phyloP scores from a whole-genome alignment of 1,140 invertebrate genomes.

The Drosophila pallidifrons region DNA sequence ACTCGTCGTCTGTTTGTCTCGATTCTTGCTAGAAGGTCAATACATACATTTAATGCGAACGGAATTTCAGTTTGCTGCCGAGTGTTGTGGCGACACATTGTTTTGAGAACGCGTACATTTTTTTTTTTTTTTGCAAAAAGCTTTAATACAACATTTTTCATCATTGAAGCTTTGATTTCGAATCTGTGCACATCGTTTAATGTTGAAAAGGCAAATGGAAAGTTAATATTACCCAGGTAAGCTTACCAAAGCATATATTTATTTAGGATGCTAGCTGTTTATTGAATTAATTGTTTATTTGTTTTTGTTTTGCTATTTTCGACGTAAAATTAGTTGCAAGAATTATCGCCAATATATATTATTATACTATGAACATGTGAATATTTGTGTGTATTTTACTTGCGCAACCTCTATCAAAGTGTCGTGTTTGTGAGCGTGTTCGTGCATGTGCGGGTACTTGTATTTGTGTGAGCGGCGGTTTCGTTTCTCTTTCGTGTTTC shows the following conservation, averaged over 20 bases:
- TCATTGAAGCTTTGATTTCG: neutral
- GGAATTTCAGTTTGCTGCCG: too few relatives aligned
- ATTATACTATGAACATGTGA: too few relatives aligned
- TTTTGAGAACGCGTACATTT: too few relatives aligned
- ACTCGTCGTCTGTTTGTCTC: too few relatives aligned
- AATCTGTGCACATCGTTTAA: neutral
- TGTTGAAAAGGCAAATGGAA: neutral
- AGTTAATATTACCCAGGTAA: neutral
- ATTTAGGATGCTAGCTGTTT: neutral
- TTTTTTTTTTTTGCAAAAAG: too few relatives aligned
- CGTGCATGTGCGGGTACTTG: neutral
- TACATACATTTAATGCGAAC: too few relatives aligned
- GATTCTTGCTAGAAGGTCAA: too few relatives aligned
- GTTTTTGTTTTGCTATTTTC: neutral
- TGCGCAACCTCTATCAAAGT: neutral
- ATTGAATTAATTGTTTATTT: neutral
- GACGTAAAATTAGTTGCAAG: neutral
- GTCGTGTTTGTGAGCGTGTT: neutral
- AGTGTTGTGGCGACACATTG: too few relatives aligned
- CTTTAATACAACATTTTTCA: neutral
- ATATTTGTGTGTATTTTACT: too few relatives aligned
- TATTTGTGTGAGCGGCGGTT: neutral
- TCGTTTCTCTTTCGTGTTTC: neutral
- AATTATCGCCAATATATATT: too few relatives aligned
- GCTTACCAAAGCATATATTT: neutral